Conservation (phyloP, 1,140 invertebrate genomes). For the Sinonovacula constricta region DNA sequence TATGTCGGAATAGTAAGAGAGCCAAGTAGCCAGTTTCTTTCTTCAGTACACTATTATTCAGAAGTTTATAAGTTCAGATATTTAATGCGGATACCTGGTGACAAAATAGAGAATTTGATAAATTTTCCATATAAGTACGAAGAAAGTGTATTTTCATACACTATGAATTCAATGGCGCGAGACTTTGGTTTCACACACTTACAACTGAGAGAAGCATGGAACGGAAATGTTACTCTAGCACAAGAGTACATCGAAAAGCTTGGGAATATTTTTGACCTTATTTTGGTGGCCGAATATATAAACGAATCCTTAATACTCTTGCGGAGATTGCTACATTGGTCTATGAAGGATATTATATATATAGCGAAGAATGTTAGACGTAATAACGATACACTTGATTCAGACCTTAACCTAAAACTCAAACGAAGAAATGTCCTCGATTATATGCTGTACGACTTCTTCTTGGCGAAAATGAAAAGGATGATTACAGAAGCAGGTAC, state of each 20-base stretch:
- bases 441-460: slow-evolving; percentile 54
- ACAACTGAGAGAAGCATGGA: slow-evolving; percentile 3
- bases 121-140: slow-evolving; percentile 53
- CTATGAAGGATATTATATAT: slow-evolving; percentile 77
- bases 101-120: slow-evolving; percentile 40
- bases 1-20: slow-evolving; percentile 63
- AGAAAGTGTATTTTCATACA: slow-evolving; percentile 27
- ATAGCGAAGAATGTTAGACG: slow-evolving; percentile 41
- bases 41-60: slow-evolving; percentile 57
- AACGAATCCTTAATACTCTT: slow-evolving; percentile 81
- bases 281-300: slow-evolving; percentile 81
- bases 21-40: slow-evolving; percentile 58
- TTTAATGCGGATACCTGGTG: slow-evolving; percentile 34
- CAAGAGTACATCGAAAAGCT: slow-evolving; percentile 50
- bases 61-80: slow-evolving; percentile 19
- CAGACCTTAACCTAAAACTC: slow-evolving; percentile 8
- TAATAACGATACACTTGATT: neutral
- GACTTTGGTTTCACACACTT: slow-evolving; percentile 55
- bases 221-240: no score
- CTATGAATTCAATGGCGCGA: slow-evolving; percentile 62
- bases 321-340: slow-evolving; percentile 79
- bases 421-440: slow-evolving; percentile 42
- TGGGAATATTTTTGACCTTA: slow-evolving; percentile 76
- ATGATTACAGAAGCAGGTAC: slow-evolving; percentile 27
- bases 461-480: slow-evolving; percentile 32